Conservation (phyloP, 2,113 vertebrate genomes). For the Microtus oregoni region DNA sequence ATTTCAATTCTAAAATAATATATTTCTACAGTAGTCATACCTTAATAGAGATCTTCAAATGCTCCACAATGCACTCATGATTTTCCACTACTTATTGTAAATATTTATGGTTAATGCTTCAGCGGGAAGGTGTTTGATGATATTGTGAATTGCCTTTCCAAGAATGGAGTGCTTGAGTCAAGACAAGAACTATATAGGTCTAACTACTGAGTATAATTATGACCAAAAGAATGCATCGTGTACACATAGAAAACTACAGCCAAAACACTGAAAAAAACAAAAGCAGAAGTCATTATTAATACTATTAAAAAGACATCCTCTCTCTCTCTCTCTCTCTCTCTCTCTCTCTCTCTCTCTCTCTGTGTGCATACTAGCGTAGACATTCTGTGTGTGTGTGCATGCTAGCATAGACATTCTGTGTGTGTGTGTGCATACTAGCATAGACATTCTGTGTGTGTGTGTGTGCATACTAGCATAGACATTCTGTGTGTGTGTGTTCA, state of each 20-base stretch:
- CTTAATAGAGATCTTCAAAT: slow-evolving; percentile 48
- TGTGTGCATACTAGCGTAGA: no score
- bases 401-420: no score
- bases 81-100: slow-evolving; percentile 72
- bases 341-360: no score
- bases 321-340: no score
- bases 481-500: not conserved
- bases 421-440: no score
- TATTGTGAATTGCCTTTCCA: slow-evolving; percentile 79
- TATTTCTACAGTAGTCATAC: slow-evolving; percentile 41
- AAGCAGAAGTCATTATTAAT: slow-evolving; percentile 39
- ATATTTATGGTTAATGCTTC: slow-evolving; percentile 80
- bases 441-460: not conserved
- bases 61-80: not conserved
- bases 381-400: no score
- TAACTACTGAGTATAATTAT: slow-evolving; percentile 74
- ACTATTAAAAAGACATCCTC: not conserved
- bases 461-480: not conserved
- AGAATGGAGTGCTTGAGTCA: slow-evolving; percentile 76
- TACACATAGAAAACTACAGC: slow-evolving; percentile 58
- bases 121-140: slow-evolving; percentile 79
- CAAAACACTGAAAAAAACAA: slow-evolving; percentile 29
- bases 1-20: not conserved
- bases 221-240: slow-evolving; percentile 65
- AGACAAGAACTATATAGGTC: slow-evolving; percentile 78